Evolutionary conservation across 2,888 invertebrate genomes (phyloP).

Genomic region (Parnassius glacialis): DNA sequence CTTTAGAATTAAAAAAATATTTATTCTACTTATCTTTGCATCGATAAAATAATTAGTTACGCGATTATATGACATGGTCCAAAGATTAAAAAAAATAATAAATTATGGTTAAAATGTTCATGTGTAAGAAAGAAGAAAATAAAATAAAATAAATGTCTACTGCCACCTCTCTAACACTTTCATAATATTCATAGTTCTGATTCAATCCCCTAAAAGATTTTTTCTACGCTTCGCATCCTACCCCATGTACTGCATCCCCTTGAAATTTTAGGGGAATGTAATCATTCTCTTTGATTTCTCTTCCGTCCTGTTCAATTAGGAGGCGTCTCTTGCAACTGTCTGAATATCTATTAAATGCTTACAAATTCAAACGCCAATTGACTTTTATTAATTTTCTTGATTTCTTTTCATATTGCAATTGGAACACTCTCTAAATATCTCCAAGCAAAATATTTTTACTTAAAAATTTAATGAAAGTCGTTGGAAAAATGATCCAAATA

Average conservation of each 20-base stretch:
- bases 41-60: no score
- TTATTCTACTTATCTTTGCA: no score
- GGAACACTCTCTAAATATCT: background rate
- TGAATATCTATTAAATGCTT: slow-evolving; percentile 52
- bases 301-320: slow-evolving; percentile 78
- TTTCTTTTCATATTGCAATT: slow-evolving; percentile 16
- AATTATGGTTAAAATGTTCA: no score
- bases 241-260: slow-evolving; percentile 64
- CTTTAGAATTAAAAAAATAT: no score
- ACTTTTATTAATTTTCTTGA: slow-evolving; percentile 40
- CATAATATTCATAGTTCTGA: slow-evolving; percentile 25
- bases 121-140: background rate
- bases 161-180: background rate
- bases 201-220: slow-evolving; percentile 60
- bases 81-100: no score
- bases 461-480: no score
- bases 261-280: slow-evolving; percentile 71
- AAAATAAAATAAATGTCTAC: background rate
- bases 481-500: no score
- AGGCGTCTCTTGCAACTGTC: slow-evolving; percentile 67
- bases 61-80: no score
- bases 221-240: slow-evolving; percentile 69
- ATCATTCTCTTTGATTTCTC: slow-evolving; percentile 78
- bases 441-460: no score
- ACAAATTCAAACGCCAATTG: slow-evolving; percentile 39